Base-by-base conservation (phyloP, 2,113 vertebrate genomes). In the Dolichallabes microphthalmus region DNA sequence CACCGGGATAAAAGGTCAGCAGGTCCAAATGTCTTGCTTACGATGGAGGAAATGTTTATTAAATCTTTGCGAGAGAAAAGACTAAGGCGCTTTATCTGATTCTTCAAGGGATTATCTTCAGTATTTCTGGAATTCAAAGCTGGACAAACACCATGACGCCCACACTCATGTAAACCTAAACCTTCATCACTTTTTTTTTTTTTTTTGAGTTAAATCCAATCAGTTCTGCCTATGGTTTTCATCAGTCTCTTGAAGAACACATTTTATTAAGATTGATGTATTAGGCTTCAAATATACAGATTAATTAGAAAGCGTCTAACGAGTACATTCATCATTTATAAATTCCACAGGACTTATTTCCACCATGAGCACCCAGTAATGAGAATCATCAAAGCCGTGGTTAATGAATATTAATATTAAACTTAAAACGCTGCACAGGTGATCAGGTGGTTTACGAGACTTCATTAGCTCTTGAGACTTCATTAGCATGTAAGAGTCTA, bases 361-460 rank as follows among this genome's bases (percentile, higher is more conserved):
- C 76, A n/a, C 80, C 52, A 85, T 50, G 52, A 17, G 30, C 63
- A 57, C 50, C 20, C 75, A 52, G 1, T 58, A 58, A 80, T 64
- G 11, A 79, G 30, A 25, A 25, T 71, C 76, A 71, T 71, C 64
- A 71, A 19, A 64, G 45, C 52, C 39, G 32, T n/a, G 61, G 27
- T 20, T 66, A 45, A 76, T 55, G 60, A 50, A 77, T 84, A 64
- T 78, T 84, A 66, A 66, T 66, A 19, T 60, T 15, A 58, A 30
- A 88, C 86, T 86, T 89, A 88, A 88, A 90, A 88, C 84, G 83
- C 91, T 90, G 84, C 89, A 87, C 78, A 89, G 74, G 64, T 78
- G 76, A 77, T 80, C 86, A 88, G 90, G 89, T 89, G 82, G 88
- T 84, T 91, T 91, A 89, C 73, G 71, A 15, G 19, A 61, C 50